Evolutionary conservation across 2,113 vertebrate genomes (phyloP).

Genomic region (Pomatorhinus ruficollis): DNA sequence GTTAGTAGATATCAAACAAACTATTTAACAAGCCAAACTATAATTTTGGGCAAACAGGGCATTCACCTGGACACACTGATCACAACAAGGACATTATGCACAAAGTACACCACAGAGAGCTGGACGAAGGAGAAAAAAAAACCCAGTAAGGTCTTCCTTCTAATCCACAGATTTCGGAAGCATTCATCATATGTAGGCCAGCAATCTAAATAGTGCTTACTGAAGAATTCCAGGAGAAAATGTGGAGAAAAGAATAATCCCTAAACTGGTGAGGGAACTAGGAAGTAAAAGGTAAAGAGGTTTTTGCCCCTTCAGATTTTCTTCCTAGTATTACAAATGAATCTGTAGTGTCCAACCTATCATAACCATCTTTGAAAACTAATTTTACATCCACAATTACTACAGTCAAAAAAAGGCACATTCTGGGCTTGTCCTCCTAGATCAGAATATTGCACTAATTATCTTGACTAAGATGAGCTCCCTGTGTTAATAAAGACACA

Average conservation of each 20-base stretch:
- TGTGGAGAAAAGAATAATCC: neutral
- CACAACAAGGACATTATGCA: slow-evolving; percentile 46
- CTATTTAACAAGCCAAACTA: slow-evolving; percentile 42
- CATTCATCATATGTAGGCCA: neutral
- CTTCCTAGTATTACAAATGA: neutral
- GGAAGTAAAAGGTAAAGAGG: neutral
- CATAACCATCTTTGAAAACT: neutral
- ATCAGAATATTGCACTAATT: neutral
- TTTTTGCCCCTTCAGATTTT: neutral
- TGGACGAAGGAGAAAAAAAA: neutral
- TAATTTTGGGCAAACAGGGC: slow-evolving; percentile 39
- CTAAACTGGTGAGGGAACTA: neutral
- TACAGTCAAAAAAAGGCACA: neutral
- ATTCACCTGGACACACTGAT: slow-evolving; percentile 48
- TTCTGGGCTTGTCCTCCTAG: slow-evolving; percentile 24
- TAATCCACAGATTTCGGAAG: neutral
- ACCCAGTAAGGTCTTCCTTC: neutral
- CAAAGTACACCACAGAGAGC: slow-evolving; percentile 25
- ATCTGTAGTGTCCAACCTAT: neutral
- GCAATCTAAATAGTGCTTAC: neutral
- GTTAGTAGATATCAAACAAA: slow-evolving; percentile 38
- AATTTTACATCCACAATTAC: neutral
- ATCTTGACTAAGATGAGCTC: slow-evolving; percentile 3
- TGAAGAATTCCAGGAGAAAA: neutral
- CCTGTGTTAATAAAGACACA: neutral